Percentiles rank a stretch among this genome's conserved stretches.
phyloP scores from a whole-genome alignment of 2,113 vertebrate genomes.

The Corynorhinus townsendii region DNA sequence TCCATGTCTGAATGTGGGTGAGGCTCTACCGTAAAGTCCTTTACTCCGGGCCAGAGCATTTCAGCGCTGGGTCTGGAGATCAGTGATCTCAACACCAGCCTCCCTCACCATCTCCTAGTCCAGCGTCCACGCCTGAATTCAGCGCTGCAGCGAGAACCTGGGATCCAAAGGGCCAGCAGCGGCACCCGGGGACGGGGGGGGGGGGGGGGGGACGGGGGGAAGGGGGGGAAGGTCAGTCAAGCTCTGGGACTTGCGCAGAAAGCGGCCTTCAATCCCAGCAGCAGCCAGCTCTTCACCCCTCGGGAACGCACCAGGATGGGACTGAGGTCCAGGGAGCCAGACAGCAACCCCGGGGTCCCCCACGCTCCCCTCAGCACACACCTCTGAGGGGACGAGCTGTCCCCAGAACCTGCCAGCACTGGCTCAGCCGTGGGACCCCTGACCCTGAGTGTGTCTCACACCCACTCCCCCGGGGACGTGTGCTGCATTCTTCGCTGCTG shows the following conservation, averaged over 20 bases:
- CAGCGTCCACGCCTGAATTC: not conserved
- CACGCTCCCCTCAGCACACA: not conserved
- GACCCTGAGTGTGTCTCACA: not conserved
- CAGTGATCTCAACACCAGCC: too few relatives aligned
- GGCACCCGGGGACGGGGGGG: not conserved
- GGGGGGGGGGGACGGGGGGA: too few relatives aligned
- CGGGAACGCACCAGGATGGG: not conserved
- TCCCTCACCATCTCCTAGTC: not conserved
- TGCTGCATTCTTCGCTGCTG: not conserved
- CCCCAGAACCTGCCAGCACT: fast-evolving
- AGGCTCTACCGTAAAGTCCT: not conserved
- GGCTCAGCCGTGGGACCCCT: not conserved
- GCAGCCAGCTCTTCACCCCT: not conserved
- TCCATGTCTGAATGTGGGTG: not conserved
- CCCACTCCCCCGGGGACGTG: too few relatives aligned
- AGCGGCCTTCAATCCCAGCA: not conserved
- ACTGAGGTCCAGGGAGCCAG: not conserved
- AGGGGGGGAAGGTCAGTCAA: not conserved
- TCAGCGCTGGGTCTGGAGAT: not conserved
- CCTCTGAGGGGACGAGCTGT: not conserved
- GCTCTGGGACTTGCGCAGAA: not conserved
- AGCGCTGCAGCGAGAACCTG: too few relatives aligned
- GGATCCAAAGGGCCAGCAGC: too few relatives aligned
- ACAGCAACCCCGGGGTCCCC: not conserved
- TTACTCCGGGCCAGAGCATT: not conserved